phyloP scores from a whole-genome alignment of 2,113 vertebrate species.

The Pyrgilauda ruficollis region DNA sequence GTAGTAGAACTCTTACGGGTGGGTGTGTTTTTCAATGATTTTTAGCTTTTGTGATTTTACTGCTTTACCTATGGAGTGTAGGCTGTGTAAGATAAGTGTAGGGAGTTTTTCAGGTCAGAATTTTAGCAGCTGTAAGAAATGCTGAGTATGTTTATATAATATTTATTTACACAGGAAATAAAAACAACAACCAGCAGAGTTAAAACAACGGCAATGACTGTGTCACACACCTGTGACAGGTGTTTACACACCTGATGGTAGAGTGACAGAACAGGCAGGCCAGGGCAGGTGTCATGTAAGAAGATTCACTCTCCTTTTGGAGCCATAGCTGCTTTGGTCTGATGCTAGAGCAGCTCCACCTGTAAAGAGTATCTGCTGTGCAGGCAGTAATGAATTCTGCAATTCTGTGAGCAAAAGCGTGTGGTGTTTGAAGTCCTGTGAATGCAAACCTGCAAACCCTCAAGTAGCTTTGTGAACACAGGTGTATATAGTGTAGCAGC shows the following conservation, averaged over 20 bases:
- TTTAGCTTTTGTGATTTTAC: neutral
- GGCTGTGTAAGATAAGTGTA: neutral
- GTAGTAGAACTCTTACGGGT: neutral
- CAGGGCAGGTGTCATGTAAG: neutral
- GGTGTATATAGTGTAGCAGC: neutral
- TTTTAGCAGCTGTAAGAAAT: neutral
- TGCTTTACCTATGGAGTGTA: neutral
- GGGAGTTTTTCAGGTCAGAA: neutral
- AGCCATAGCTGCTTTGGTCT: neutral
- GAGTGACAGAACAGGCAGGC: neutral
- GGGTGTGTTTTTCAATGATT: neutral
- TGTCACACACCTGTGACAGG: neutral
- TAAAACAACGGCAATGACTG: neutral
- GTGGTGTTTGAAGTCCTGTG: neutral
- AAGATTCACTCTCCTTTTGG: neutral
- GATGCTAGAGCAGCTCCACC: neutral
- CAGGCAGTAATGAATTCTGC: neutral
- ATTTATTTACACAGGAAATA: constrained; percentile 16
- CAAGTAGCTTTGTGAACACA: neutral
- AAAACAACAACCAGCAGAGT: neutral
- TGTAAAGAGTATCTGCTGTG: neutral
- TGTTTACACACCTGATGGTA: neutral
- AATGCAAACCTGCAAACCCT: neutral
- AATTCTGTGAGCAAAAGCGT: neutral
- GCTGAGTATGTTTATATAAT: neutral